A percentile compares a stretch with the other conserved stretches of the same genome.
These are phyloP conservation scores for Peribatodes rhomboidaria DNA, from an alignment of 2,888 invertebrate genomes.

Conservation along the genomic window DNA sequence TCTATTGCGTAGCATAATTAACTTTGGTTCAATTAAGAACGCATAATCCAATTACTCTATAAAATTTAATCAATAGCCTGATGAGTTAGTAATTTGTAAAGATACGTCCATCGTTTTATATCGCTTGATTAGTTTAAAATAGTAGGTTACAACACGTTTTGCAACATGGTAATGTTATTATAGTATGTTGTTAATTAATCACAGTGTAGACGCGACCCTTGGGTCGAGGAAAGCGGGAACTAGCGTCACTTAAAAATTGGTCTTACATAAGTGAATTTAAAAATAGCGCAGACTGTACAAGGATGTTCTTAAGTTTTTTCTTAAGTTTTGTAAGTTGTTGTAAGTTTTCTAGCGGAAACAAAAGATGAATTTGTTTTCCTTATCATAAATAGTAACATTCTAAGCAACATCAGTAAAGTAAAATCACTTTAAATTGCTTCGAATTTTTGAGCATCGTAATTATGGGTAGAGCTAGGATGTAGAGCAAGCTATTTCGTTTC, in stretches of 20 bases:
- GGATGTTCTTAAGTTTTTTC: too few relatives aligned
- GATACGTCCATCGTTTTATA: conserved; percentile 13
- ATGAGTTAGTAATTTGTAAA: conserved; percentile 11
- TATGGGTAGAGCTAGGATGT: too few relatives aligned
- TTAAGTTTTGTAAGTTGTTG: too few relatives aligned
- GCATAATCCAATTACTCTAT: not conserved
- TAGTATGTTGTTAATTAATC: conserved; percentile 49
- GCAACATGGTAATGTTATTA: conserved; percentile 32
- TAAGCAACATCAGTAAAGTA: too few relatives aligned
- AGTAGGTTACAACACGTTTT: conserved; percentile 21
- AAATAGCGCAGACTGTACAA: not conserved
- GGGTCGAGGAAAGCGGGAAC: conserved; percentile 68
- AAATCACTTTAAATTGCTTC: too few relatives aligned
- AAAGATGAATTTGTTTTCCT: too few relatives aligned
- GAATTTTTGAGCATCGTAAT: too few relatives aligned
- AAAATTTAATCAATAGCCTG: conserved; percentile 19
- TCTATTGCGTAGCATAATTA: not conserved
- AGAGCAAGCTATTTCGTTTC: too few relatives aligned
- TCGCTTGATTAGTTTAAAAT: conserved; percentile 25
- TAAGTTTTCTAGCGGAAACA: too few relatives aligned
- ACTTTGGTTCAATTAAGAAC: not conserved
- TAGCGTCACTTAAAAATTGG: conserved; percentile 56
- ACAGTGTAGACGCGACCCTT: conserved; percentile 43
- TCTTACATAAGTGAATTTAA: conserved; percentile 53
- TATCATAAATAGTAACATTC: too few relatives aligned